Base-by-base conservation (phyloP, 2,888 invertebrate species). In the Meteorus colon region DNA sequence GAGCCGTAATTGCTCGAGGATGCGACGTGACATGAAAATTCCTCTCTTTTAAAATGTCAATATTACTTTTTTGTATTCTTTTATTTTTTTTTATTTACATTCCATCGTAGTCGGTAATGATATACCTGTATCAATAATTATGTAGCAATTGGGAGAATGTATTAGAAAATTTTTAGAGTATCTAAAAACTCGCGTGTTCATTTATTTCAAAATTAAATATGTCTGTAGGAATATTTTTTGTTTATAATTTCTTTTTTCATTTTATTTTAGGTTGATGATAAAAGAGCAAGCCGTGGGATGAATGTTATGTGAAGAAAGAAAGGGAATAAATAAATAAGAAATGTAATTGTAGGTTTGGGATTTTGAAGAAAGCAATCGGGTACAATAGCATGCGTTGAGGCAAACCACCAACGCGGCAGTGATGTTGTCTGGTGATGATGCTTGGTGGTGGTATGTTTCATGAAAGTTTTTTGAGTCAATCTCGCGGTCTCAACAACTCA, bases 21-120 rank as follows among this genome's bases (percentile, higher is more conserved):
- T 73, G 69, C 70, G 48, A 72, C 73, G 69, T 63, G 68, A 76
- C 76, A 65, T 51, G 73, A 73, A 73, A 69, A 76, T 76, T 73
- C 55, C 73, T 76, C 62, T 63, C 24, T 48, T 72, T 72, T 45
- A n/a, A 63, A 72, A 63, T 72, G 63, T 63, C 72, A 72, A 72
- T 72, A 72, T 48, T 59, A 29, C 31, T 41, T 51, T 72, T 48
- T 34, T 60, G 41, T 59, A 14, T 31, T 51, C n/a, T 29, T 68
- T 24, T 24, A 24, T 24, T 24, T 55, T 2, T 19, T 55, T 66
- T n/a, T 65, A 65, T 68, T 68, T 48, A 51, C 41, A 70, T 60
- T 41, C 24, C 24, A 41, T 41, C 37, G 16, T 6, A n/a, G 14
- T 48, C n/a, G 2, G 3, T 62, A 62, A 62, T 62, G 14, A 62